Base-by-base conservation (phyloP, 2,113 vertebrate species). In the Cyanoderma ruficeps region DNA sequence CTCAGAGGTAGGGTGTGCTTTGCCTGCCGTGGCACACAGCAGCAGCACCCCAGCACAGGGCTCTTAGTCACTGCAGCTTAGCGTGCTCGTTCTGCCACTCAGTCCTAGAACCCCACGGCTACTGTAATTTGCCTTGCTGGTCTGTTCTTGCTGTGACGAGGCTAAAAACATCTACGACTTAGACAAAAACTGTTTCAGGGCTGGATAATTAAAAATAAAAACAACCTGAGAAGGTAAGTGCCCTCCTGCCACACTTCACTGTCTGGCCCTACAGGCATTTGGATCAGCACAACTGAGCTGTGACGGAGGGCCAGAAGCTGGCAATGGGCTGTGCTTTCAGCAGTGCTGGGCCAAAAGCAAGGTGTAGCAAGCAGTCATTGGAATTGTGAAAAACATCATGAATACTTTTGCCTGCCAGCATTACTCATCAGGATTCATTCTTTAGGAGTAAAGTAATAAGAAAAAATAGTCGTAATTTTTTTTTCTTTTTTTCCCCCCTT, bases 1-100 rank as follows among this genome's bases (percentile, higher is more conserved):
- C 87, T 98, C 89, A 20, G 99, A 99, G 99, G 99, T 99, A 69
- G 97, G 96, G 30, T 22, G 59, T 39, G 6, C 6, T 35, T n/a
- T 14, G 49, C 49, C 31, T 28, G 67, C 11, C 0, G 2, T 11
- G 55, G 37, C n/a, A 50, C 92, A 37, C 28, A 69, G 53, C 47
- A 64, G 55, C 46, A 53, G 39, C n/a, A 53, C 14, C 53, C 21
- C 70, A 20, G 5, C 14, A 31, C 14, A 31, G n/a, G 23, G 63
- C 8, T 31, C 30, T 46, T 3, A 18, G 12, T 4, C 24, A 13
- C 53, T 60, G 61, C 39, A 53, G 47, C 15, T 27, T 19, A 31
- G 24, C 0, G 1, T 53, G 39, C 24, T 35, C 21, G 1, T 53
- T 61, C 23, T 68, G 46, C 17, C 52, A 2, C 60, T 46, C 24